Percentiles rank a stretch among this genome's conserved stretches.
Conservation (phyloP, 2,797 vertebrate species). For the Peromyscus aztecus region DNA sequence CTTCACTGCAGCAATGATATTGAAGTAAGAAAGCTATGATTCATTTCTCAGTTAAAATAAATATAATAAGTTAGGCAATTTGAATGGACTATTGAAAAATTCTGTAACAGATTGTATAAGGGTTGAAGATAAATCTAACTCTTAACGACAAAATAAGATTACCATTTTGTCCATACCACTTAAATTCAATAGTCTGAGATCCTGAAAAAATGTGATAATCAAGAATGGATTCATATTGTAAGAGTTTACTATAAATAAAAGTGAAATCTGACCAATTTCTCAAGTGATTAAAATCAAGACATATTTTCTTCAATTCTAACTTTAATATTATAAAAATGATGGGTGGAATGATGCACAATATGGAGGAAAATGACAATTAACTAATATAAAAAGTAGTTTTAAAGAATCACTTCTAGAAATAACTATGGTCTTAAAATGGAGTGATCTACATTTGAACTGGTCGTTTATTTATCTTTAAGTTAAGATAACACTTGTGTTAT, state of each 20-base stretch:
- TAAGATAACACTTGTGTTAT: slow-evolving; percentile 14
- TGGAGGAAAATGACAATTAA: slow-evolving; percentile 78
- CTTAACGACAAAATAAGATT: slow-evolving; percentile 18
- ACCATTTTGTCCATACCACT: neutral
- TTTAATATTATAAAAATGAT: slow-evolving; percentile 74
- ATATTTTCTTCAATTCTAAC: slow-evolving; percentile 20
- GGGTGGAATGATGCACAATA: slow-evolving; percentile 64
- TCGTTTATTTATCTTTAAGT: slow-evolving; percentile 76
- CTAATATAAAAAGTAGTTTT: slow-evolving; percentile 30
- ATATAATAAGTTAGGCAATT: slow-evolving; percentile 47
- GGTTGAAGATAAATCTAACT: slow-evolving; percentile 7
- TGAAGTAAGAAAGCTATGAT: slow-evolving; percentile 38
- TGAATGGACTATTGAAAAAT: slow-evolving; percentile 51
- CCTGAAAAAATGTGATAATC: slow-evolving; percentile 34
- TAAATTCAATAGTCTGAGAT: neutral
- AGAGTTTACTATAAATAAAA: slow-evolving; percentile 20
- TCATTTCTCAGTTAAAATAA: slow-evolving; percentile 63
- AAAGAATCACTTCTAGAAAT: slow-evolving; percentile 65
- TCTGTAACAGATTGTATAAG: slow-evolving; percentile 52
- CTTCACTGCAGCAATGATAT: slow-evolving; percentile 43
- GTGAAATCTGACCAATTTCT: slow-evolving; percentile 24
- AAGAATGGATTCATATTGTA: slow-evolving; percentile 19
- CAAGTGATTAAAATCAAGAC: slow-evolving; percentile 35
- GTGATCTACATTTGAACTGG: slow-evolving; percentile 78
- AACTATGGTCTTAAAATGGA: slow-evolving; percentile 75